Conservation (phyloP, 64 coral and sea anemone species). For the Catalaphyllia jardinei region DNA sequence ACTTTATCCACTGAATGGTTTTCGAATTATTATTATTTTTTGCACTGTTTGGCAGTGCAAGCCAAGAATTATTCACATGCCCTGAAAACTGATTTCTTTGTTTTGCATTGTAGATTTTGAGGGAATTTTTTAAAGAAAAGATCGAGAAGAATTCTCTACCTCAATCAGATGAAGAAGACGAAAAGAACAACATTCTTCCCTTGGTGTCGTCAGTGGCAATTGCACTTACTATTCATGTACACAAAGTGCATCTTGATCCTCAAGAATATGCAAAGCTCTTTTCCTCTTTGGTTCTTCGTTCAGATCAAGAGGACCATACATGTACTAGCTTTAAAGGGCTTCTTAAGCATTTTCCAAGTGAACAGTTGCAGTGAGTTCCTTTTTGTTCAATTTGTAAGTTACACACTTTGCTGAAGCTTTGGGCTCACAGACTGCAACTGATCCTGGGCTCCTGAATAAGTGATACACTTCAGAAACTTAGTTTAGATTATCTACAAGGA, state of each 20-base stretch:
- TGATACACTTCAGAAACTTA: too few species aligned
- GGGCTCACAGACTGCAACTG: too few species aligned
- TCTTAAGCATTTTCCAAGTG: background rate
- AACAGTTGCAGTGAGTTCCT: constrained; percentile 27
- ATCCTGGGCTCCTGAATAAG: too few species aligned
- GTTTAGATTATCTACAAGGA: too few species aligned
- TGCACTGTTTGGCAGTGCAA: too few species aligned
- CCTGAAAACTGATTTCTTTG: background rate
- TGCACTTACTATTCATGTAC: background rate
- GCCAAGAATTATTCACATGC: background rate
- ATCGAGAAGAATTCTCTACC: constrained; percentile 1
- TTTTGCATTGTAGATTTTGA: background rate
- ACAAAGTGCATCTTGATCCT: constrained; percentile 7
- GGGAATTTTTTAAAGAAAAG: background rate
- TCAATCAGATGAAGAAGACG: background rate
- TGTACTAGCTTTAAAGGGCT: constrained; percentile 15
- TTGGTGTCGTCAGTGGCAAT: constrained; percentile 29
- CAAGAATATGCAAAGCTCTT: constrained; percentile 20
- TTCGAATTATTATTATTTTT: too few species aligned
- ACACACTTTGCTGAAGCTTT: too few species aligned
- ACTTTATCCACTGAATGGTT: too few species aligned
- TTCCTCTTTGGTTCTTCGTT: constrained; percentile 18
- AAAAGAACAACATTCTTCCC: background rate
- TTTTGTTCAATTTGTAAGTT: background rate
- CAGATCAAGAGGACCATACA: background rate